Base-by-base conservation (phyloP, 2,888 invertebrate species). In the Panzeria rudis region DNA sequence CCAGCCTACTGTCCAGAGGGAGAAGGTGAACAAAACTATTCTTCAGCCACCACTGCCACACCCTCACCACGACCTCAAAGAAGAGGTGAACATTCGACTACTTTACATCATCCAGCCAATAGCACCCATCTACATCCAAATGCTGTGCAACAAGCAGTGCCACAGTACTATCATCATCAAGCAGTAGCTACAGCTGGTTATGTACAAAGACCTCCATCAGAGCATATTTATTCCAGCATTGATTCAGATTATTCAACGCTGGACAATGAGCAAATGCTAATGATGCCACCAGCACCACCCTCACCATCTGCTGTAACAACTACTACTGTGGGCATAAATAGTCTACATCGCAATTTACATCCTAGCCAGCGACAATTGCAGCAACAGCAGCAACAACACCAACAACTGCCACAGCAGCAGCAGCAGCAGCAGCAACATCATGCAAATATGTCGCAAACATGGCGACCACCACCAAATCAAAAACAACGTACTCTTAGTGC, bases 181-280 rank as follows among this genome's bases (percentile, higher is more conserved):
- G 38, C 35, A 11, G 89, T 79, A 11, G 80, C 81, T 1, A 75
- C 77, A 4, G 80, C 76, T 13, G 91, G 89, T 94, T 85, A 75
- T 47, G 73, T 64, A 15, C 85, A 84, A 68, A 76, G 97, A 91
- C 97, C 97, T 75, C 95, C 96, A 88, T 96, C 97, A 89, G 97
- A 97, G 93, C 97, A 97, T 92, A 97, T 97, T 90, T 97, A 97
- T 92, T 97, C 97, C 77, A 97, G 97, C 90, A 97, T 97, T 93
- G 97, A 97, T 93, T 97, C 97, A 86, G 97, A 97, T 93, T 97
- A 97, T 90, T 92, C 92, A 75, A 92, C 92, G 85, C 89, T 92
- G 88, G 93, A 93, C 87, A 92, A 92, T 83, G 92, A 92, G 87
- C 91, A 92, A 87, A 91, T 92, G 88, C 89, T 92, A 89, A 91